Base-by-base conservation (phyloP, 1,140 invertebrate genomes). In the Sipha flava region DNA sequence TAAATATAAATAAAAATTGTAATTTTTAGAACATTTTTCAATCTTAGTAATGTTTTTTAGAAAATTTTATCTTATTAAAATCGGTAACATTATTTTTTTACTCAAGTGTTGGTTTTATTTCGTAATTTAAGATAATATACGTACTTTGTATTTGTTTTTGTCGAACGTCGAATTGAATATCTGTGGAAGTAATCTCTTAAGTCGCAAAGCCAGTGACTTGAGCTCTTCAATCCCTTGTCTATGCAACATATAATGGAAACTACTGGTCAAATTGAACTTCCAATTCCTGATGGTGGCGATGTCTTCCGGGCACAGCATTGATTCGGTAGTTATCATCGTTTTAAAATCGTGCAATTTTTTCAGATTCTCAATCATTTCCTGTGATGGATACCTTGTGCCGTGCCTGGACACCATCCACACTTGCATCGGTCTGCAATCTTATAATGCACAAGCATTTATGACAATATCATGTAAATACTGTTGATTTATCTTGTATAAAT, bases 381-480 rank as follows among this genome's bases (percentile, higher is more conserved):
- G 26, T 4, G 66, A 70, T 14, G 83, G 83, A 66, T 82, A 83
- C 9, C 83, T 57, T 1, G 83, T 84, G 18, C 83, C 83, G 26
- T 84, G 83, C 14, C 83, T 80, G 14, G 81, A 62, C 79, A 84
- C 18, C 29, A 81, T 40, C 83, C 83, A 84, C n/a, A 83, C 70
- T 57, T 82, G 82, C 9, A 83, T 79, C 3, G 82, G 82, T 29
- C 68, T 77, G 57, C 83, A 84, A 80, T 83, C 83, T 84, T 34
- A 40, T 40, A 1, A 40, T 1, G 26, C n/a, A n/a, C n/a, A n/a
- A n/a, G n/a, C n/a, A n/a, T 59, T 23, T 26, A 59, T 59, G 16
- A n/a, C n/a, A n/a, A n/a, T n/a, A n/a, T n/a, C n/a, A n/a, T n/a
- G n/a, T n/a, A n/a, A n/a, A n/a, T n/a, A n/a, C n/a, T n/a, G n/a